Base-by-base conservation (phyloP, 2,888 invertebrate species). In the Drosophila mettleri region DNA sequence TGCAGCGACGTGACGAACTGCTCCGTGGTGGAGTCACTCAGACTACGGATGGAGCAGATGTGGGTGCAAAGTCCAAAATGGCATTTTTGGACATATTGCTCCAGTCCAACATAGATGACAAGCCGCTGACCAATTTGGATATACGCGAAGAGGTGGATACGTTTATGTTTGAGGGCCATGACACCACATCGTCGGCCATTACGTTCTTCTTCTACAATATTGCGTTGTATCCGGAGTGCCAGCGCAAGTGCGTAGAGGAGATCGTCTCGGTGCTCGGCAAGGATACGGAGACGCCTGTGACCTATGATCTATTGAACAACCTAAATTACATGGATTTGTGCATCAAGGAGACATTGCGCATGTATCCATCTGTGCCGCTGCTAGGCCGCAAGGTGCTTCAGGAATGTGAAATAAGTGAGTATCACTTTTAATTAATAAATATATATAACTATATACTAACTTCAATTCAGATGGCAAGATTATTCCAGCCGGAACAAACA, bases 141-240 rank as follows among this genome's bases (percentile, higher is more conserved):
- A 93, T 96, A 43, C 93, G 94, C 58, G 95, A 95, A 88, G 95
- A 96, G 92, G 95, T 95, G 0, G 95, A 95, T 74, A 96, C 96
- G 0, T 95, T 96, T 77, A 94, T 96, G 94, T 96, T 96, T 90
- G 95, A 94, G 91, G 93, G 93, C 0, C 93, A 93, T 61, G 93
- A 94, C 64, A 94, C 94, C 4, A 93, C 93, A 10, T 92, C 93
- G 0, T 92, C 93, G 14, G 93, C 93, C 3, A 91, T 94, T 12
- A 91, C 91, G 62, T 94, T 94, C 91, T 88, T 93, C 51, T 90
- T 94, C 27, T 94, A 93, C 69, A 91, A 92, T 66, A 86, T 94
- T 41, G 93, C 93, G 1, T 87, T 88, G 27, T 76, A 93, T 88
- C 93, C 92, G 1, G 91, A 93, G n/a, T 80, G 93, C 33, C 94